Evolutionary conservation across 2,113 vertebrate genomes (phyloP).

Genomic region (Rhabdornis inornatus): DNA sequence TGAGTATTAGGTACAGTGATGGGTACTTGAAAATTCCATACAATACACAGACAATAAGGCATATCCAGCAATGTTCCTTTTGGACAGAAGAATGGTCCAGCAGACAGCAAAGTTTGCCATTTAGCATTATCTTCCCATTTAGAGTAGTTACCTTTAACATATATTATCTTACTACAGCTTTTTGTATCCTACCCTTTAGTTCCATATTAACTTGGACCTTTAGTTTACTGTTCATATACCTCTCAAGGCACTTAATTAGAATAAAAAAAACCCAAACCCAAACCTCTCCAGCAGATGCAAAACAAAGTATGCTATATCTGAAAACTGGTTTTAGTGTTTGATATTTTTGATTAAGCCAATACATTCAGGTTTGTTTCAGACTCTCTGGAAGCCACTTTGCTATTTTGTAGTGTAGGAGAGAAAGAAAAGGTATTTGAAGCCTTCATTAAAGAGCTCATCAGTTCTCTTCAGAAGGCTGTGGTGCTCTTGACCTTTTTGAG

Average conservation of each 20-base stretch:
- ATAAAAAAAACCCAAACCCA: neutral
- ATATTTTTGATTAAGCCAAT: neutral
- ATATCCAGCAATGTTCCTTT: neutral
- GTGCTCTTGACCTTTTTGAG: slow-evolving; percentile 1
- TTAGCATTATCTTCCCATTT: neutral
- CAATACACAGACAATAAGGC: neutral
- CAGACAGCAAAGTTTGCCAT: neutral
- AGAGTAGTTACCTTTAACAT: neutral
- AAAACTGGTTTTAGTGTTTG: neutral
- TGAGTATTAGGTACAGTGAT: neutral
- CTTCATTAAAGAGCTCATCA: neutral
- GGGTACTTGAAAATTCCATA: neutral
- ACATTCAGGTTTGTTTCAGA: neutral
- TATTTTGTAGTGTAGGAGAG: neutral
- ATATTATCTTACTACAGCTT: neutral
- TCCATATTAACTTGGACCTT: neutral
- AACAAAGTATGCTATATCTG: neutral
- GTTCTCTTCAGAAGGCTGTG: neutral
- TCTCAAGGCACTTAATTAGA: neutral
- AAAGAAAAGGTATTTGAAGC: neutral
- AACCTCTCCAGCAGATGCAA: neutral
- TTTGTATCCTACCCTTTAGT: neutral
- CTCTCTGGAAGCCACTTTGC: neutral
- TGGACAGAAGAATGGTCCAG: neutral
- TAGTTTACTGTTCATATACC: neutral